Conservation (phyloP, 2,888 invertebrate species). For the Amitus sp. region DNA sequence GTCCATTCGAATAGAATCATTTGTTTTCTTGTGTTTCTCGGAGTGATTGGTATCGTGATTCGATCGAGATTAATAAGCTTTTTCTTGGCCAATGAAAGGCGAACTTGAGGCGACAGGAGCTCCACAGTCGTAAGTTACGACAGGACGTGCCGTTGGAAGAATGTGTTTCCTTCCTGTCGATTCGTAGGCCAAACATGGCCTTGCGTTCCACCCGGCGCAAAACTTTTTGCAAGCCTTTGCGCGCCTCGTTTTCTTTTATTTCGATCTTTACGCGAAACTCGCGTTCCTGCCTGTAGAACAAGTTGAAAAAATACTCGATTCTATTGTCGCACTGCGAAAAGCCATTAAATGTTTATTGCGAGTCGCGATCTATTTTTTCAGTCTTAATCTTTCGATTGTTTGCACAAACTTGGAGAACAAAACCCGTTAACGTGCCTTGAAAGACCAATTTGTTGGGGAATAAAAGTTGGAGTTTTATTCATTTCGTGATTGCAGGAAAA, state of each 20-base stretch:
- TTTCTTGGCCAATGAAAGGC: neutral
- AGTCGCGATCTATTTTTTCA: too few relatives aligned
- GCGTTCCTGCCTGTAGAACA: too few relatives aligned
- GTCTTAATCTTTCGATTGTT: too few relatives aligned
- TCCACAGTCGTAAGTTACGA: slow-evolving; percentile 22
- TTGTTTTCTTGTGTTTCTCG: too few relatives aligned
- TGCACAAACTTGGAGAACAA: too few relatives aligned
- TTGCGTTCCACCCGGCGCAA: slow-evolving; percentile 35
- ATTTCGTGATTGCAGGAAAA: slow-evolving; percentile 73
- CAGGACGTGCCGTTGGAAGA: slow-evolving; percentile 47
- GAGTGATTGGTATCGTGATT: neutral
- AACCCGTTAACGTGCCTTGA: slow-evolving; percentile 6
- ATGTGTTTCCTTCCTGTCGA: slow-evolving; percentile 57
- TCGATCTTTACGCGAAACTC: too few relatives aligned
- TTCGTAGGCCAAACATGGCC: slow-evolving; percentile 51
- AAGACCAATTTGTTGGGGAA: too few relatives aligned
- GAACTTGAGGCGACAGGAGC: neutral
- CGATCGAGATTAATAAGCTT: neutral
- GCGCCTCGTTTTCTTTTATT: slow-evolving; percentile 10
- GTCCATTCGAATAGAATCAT: neutral
- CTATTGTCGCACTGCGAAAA: too few relatives aligned
- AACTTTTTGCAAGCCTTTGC: slow-evolving; percentile 16
- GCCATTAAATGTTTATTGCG: too few relatives aligned
- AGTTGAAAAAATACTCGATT: too few relatives aligned
- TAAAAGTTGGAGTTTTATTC: too few relatives aligned